These are phyloP conservation scores for Sinelater perroti DNA, from an alignment of 2,888 invertebrate species.

Conservation along the genomic window DNA sequence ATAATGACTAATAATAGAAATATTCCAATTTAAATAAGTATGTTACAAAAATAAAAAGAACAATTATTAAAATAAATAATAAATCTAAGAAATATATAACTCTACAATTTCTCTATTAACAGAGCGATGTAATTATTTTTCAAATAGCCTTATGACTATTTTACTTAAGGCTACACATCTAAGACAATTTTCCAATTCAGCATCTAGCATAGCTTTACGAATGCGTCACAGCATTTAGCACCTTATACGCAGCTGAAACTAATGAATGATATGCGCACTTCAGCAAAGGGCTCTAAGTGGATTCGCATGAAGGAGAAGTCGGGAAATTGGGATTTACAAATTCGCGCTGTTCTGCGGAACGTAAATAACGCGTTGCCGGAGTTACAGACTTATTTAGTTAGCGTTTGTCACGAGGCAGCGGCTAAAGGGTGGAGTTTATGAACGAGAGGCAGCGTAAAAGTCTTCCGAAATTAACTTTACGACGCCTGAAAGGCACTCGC, in stretches of 20 bases:
- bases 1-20: too few relatives aligned
- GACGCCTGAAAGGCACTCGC: neutral
- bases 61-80: too few relatives aligned
- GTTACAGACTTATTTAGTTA: conserved; percentile 15
- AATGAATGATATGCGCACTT: conserved; percentile 13
- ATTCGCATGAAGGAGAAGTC: conserved; percentile 9
- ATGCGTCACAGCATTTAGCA: too few relatives aligned
- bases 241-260: neutral
- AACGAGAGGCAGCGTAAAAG: conserved; percentile 3
- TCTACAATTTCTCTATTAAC: too few relatives aligned
- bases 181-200: too few relatives aligned
- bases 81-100: too few relatives aligned
- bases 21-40: too few relatives aligned
- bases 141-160: too few relatives aligned
- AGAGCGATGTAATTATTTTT: too few relatives aligned
- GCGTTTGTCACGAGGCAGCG: conserved; percentile 5
- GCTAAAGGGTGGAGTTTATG: conserved; percentile 12
- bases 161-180: too few relatives aligned
- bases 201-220: too few relatives aligned
- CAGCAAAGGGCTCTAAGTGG: conserved; percentile 8
- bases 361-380: conserved; percentile 12
- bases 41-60: too few relatives aligned
- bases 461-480: conserved; percentile 12
- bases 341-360: conserved; percentile 7
- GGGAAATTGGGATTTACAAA: conserved; percentile 16